A percentile compares a stretch with the other conserved stretches of the same genome.
phyloP scores from a whole-genome alignment of 2,888 invertebrate genomes.

The Neoaliturus tenellus region DNA sequence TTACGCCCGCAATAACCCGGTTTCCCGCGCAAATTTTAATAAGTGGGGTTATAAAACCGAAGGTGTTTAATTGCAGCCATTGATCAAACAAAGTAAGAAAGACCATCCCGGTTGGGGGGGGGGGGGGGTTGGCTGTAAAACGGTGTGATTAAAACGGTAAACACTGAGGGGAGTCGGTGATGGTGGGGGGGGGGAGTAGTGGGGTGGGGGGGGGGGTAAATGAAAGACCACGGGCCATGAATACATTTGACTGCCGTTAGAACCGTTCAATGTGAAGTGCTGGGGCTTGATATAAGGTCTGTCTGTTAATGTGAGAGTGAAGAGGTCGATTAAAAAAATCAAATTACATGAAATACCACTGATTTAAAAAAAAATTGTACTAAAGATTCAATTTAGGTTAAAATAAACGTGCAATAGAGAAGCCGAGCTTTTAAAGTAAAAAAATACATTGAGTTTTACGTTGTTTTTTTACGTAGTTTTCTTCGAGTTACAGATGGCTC shows the following conservation, averaged over 20 bases:
- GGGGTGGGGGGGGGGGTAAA: background rate
- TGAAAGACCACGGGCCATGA: constrained; percentile 2
- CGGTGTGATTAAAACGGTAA: constrained; percentile 30
- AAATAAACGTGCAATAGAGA: no score
- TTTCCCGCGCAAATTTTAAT: constrained; percentile 17
- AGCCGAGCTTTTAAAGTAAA: no score
- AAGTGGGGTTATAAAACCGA: background rate
- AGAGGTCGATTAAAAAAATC: no score
- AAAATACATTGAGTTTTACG: no score
- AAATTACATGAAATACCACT: no score
- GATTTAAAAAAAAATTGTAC: no score
- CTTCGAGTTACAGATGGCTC: no score
- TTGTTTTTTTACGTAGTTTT: no score
- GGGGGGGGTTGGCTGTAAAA: constrained; percentile 4
- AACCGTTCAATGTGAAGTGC: no score
- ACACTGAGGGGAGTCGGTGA: background rate
- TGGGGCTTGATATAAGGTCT: no score
- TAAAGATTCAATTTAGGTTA: no score
- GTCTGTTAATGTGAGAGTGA: no score
- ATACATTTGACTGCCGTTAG: constrained; percentile 21
- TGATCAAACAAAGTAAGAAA: constrained; percentile 33
- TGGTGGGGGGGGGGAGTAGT: background rate
- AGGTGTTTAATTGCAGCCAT: constrained; percentile 26
- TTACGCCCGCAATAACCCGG: background rate
- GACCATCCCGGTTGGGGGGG: background rate